phyloP scores from a whole-genome alignment of 1,140 invertebrate genomes.

The Hirudo medicinalis region DNA sequence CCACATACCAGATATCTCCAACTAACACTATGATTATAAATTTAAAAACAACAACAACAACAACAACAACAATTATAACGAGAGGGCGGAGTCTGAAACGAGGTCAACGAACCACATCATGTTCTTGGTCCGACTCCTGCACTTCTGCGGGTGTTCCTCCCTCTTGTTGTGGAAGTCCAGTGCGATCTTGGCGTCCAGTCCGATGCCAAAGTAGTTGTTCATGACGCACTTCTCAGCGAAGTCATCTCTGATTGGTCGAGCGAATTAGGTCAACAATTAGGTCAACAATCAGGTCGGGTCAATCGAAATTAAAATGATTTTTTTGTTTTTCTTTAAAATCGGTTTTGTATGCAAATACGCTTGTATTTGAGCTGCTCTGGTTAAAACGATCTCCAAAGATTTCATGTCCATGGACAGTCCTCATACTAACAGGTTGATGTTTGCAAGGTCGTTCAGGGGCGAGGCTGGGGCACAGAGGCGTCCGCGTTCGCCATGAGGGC shows the following conservation, averaged over 20 bases:
- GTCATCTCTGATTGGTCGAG: conserved; percentile 56
- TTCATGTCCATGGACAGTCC: too few relatives aligned
- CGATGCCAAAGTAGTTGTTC: conserved; percentile 99
- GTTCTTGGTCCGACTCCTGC: conserved; percentile 70
- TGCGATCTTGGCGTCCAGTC: conserved; percentile 94
- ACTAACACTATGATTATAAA: too few relatives aligned
- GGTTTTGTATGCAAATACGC: too few relatives aligned
- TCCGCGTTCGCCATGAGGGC: conserved; percentile 89
- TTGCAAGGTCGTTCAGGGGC: conserved; percentile 78
- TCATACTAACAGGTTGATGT: conserved; percentile 59
- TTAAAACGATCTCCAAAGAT: background rate
- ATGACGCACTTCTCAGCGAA: conserved; percentile 89
- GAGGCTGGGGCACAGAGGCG: conserved; percentile 85
- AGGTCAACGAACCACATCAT: conserved; percentile 67
- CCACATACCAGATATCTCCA: too few relatives aligned
- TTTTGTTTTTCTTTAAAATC: too few relatives aligned
- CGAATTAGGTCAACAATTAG: too few relatives aligned
- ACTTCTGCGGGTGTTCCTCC: conserved; percentile 95
- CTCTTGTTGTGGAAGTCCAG: conserved; percentile 93
- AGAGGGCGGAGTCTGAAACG: background rate
- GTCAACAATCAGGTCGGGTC: background rate
- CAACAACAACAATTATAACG: background rate
- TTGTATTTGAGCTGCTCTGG: too few relatives aligned
- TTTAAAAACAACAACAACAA: background rate
- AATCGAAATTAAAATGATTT: too few relatives aligned